Base-by-base conservation (phyloP, 2,888 invertebrate species). In the Gibbula magus region DNA sequence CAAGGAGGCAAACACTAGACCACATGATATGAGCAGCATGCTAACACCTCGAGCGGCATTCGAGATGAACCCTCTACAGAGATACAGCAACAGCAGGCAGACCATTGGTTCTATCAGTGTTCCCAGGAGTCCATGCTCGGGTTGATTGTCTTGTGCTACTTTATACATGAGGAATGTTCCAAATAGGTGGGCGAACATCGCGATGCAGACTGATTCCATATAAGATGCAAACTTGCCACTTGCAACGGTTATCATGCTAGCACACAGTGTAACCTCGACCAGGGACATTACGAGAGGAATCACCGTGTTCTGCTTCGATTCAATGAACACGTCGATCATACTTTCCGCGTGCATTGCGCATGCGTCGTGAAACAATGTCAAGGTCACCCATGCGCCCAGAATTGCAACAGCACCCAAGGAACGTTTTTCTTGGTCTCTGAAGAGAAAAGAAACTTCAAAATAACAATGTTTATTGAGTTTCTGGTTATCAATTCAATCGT, bases 21-120 rank as follows among this genome's bases (percentile, higher is more conserved):
- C 79, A 7, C 84, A 18, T 51, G 81, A 80, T 51, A 84, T 77
- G 13, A 74, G 22, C 32, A 79, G 22, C 29, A 84, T 32, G 7
- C 77, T 66, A 0, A 54, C 35, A 10, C 80, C 29, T 25, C 77
- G 75, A 39, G 66, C 74, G 0, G 79, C 18, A 18, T 77, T 82
- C 4, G 81, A 81, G 18, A 82, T 79, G 61, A 53, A 66, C 75
- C 83, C 80, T 2, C 82, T 81, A 18, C 84, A 84, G 16, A 81
- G 20, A 74, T 78, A 82, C 16, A 86, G 74, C 8, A 86, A 54
- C 3, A 74, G 35, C 20, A 84, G 67, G 20, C 83, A 75, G 53
- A 82, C 73, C 13, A 83, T 29, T 4, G 86, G 84, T 77, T 86
- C 86, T 35, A 82, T 79, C n/a, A 51, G 70, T 10, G 56, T 77